Evolutionary conservation across 1,140 invertebrate genomes (phyloP), one percentile per base, ranked within the genome.

Genomic region (Conopomorpha cramerella): DNA sequence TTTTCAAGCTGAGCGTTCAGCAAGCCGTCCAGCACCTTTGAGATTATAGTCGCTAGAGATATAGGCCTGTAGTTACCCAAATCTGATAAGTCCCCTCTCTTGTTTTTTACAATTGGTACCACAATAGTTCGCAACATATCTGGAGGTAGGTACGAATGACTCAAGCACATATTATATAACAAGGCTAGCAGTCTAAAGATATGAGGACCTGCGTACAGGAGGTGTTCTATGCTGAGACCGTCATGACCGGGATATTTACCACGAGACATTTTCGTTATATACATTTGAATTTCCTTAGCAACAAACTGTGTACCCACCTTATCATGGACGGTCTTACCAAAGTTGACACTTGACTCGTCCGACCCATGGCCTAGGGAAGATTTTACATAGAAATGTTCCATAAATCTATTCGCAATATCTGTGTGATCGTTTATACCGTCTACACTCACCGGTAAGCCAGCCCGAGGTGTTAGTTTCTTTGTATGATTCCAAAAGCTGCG

Each of bases 21-120:
- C 10, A 34, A 4, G 2, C 32, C 15, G 4, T 34, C 32, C 6
- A 34, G 16, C 3, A 34, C 14, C 13, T 34, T 34, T 2, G n/a
- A 17, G 8, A 34, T 12, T 1, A 34, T 34, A 1, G 32, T 34
- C 19, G 3, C 32, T 8, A 34, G 12, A 3, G 32, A 34, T 11
- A 34, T 34, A 8, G 32, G 32, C 18, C 32, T 34, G 12, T 34
- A 34, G 12, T 34, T 34, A 25, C 15, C 25, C 8, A 23, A 4
- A 12, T 23, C 15, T 2, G 32, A 19, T 1, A 34, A 19, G 15
- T 34, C 32, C 4, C 32, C 32, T 7, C 17, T 34, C 19, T 13
- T 34, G 14, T 34, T 34, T 34, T 34, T 34, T 11, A 19, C 32
- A 14, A 34, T 13, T 4, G 32, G 32, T 4, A 34, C 32, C 16